Base-by-base conservation (phyloP, 2,797 vertebrate genomes). In the Peromyscus nudipes region DNA sequence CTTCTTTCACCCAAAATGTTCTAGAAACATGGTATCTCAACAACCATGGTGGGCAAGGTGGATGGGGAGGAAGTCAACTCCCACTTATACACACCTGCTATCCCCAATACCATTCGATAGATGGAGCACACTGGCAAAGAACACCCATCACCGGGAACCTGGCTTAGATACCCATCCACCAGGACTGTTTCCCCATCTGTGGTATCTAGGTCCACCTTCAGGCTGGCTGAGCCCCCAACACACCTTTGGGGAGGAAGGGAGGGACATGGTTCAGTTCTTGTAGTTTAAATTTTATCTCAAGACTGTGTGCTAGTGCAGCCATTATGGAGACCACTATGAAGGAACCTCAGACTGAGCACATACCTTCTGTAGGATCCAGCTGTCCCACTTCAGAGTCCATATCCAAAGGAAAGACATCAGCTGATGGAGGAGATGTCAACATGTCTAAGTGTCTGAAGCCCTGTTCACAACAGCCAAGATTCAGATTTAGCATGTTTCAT, bases 21-120 rank as follows among this genome's bases (percentile, higher is more conserved):
- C 34, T 16, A 16, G 34, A 6, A 7, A n/a, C 1, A 1, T 1
- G 1, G 25, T 46, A 34, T 3, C 57, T 49, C 6, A 1, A 4
- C 11, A 85, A 17, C 31, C 31, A 2, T 1, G 0, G 1, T 6
- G 49, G 10, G 31, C 31, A 52, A 46, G 21, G 11, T 4, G 12
- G 11, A 25, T 57, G 25, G 2, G 49, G 7, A 21, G 14, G 69
- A 75, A 60, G 17, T 25, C 0, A 4, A 25, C 37, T 27, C 71
- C 37, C 23, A 23, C 37, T 40, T 75, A 43, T 25, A 75, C 37
- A 75, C 4, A n/a, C 67, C 12, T 16, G 21, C 34, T 29, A 11
- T 49, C n/a, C 46, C 40, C 7, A 19, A 27, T 31, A 11, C 1
- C 25, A 71, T 75, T 31, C 64, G 25, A 69, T 13, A 16, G 60